Base-by-base conservation (phyloP, 1,140 invertebrate genomes). In the Cardiocondyla obscurior region DNA sequence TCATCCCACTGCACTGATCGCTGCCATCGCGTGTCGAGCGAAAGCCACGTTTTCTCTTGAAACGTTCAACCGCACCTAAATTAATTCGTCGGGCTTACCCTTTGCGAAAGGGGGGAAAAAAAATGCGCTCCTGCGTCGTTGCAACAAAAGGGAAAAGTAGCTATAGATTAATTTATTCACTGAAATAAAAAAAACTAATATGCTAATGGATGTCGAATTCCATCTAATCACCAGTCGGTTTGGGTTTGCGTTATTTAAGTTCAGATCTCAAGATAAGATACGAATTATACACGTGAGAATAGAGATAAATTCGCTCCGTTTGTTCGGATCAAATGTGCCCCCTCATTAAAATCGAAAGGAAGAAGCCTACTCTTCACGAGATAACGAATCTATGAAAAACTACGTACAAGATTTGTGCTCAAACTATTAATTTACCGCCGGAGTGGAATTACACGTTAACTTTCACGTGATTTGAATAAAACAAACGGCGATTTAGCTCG, bases 21-120 rank as follows among this genome's bases (percentile, higher is more conserved):
- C 82, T 82, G 84, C 84, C 83, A 87, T 87, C 77, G 46, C 64
- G 84, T 58, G 55, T 72, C 81, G 86, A 87, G 74, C 60, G 85
- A 53, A 46, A 39, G 25, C 36, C 5, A 25, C 42, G 44, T 44
- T 42, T 81, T 36, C 10, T 42, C 3, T 44, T 28, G 65, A 64
- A 72, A 86, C 53, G 67, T 42, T 55, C 85, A 85, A 70, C 69
- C 55, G 72, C 67, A 46, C 85, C 85, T 62, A 70, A 72, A 74
- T 86, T 82, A 86, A 83, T 87, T 62, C 53, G 51, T 49, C 14
- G 36, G 19, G 39, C 39, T 22, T 55, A 36, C 4, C 22, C 33
- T 19, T 51, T 7, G 16, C 19, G 14, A 6, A n/a, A 39, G 46
- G 10, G 53, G 25, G 51, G 65, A 49, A 28, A 19, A 12, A 10